Conservation (phyloP, 2,797 vertebrate species). For the Xiphorhynchus erythropygius region DNA sequence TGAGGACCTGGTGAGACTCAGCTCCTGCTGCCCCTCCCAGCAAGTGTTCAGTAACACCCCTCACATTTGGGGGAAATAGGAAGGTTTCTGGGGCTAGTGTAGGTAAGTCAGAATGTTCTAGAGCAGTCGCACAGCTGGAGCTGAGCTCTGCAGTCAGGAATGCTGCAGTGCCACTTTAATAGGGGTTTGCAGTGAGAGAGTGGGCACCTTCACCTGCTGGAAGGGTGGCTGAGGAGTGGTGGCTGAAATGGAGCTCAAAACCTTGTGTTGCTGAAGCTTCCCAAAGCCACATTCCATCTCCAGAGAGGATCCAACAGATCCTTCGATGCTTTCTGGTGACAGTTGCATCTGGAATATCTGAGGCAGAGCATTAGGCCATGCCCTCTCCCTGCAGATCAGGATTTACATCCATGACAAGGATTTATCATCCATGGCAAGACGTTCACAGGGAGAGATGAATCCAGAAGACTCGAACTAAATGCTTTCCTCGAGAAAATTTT, state of each 20-base stretch:
- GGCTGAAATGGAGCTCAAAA: background rate
- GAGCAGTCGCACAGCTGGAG: background rate
- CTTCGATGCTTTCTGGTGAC: background rate
- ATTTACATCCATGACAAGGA: background rate
- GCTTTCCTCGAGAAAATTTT: background rate
- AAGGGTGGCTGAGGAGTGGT: background rate
- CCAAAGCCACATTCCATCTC: background rate
- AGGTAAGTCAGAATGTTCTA: background rate
- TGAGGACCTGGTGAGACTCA: slow-evolving; percentile 90
- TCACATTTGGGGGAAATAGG: fast-evolving
- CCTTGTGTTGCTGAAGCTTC: background rate
- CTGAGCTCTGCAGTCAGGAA: background rate
- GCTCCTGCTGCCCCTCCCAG: background rate
- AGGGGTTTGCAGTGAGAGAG: background rate
- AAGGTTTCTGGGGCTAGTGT: background rate
- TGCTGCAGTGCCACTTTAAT: background rate
- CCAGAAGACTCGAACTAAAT: background rate
- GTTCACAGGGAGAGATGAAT: background rate
- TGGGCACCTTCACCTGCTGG: background rate
- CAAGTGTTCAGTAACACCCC: background rate
- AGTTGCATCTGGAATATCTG: background rate
- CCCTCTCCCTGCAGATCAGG: background rate
- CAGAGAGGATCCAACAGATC: background rate
- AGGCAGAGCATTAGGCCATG: background rate
- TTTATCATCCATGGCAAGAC: background rate